Evolutionary conservation across 1,140 invertebrate species (phyloP).

Genomic region (Acromyrmex echinatior): DNA sequence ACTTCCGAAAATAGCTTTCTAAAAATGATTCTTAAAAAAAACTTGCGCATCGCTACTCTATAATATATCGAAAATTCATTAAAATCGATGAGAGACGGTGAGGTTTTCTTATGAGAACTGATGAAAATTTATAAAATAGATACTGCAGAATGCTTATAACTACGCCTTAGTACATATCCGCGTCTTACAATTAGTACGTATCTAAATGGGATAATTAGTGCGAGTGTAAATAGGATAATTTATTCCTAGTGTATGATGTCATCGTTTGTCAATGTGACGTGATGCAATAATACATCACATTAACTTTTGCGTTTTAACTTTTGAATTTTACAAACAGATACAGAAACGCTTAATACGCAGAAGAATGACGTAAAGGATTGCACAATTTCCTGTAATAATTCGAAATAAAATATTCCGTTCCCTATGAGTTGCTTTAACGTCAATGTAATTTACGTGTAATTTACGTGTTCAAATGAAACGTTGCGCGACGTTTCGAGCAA

Average conservation of each 20-base stretch:
- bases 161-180: not conserved
- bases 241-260: not conserved
- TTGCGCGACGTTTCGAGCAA: too few relatives aligned
- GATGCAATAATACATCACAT: not conserved
- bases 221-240: not conserved
- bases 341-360: not conserved
- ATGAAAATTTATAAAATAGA: not conserved
- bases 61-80: too few relatives aligned
- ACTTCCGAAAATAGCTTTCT: too few relatives aligned
- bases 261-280: not conserved
- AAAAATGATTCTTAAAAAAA: too few relatives aligned
- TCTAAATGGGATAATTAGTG: not conserved
- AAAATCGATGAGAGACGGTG: too few relatives aligned
- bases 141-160: not conserved
- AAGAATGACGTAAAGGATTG: not conserved
- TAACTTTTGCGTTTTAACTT: not conserved
- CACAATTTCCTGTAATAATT: not conserved
- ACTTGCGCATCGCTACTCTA: too few relatives aligned
- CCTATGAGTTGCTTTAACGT: not conserved
- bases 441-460: not conserved
- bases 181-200: too few relatives aligned
- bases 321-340: conserved; percentile 1
- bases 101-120: too few relatives aligned
- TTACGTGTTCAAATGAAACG: too few relatives aligned
- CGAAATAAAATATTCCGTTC: not conserved